Base-by-base conservation (phyloP, 1,140 invertebrate species). In the Potamilus streckersoni region DNA sequence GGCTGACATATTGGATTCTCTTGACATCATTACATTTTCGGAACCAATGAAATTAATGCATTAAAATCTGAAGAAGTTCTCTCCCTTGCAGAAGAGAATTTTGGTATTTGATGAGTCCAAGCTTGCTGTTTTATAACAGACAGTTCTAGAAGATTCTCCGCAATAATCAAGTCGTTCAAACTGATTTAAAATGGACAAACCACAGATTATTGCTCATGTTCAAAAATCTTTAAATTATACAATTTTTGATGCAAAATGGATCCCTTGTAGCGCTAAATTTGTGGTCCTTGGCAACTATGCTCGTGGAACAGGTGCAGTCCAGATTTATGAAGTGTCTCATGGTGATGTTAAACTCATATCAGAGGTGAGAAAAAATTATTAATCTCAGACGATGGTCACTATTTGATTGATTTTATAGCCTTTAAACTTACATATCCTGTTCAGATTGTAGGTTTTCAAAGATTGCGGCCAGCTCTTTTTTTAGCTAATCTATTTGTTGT, bases 171-270 rank as follows among this genome's bases (percentile, higher is more conserved):
- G 20, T 59, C 6, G 59, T 1, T 58, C 19, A 56, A n/a, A 15
- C n/a, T 31, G 16, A 31, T 63, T 11, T 27, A 74, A 3, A 20
- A 92, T 95, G 87, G 93, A 94, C 73, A 97, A 96, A 80, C 96
- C 97, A 0, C 96, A 97, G 90, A 95, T 98, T 80, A 96, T 98
- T 80, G 93, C 94, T 73, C 96, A 98, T 86, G 92, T 94, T 20
- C 94, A 98, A 85, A 95, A 96, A 88, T 91, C 93, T 56, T 85
- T 97, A 2, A 93, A 95, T 86, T 97, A 95, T 90, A 96, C 95
- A 12, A 86, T 97, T 20, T 97, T 96, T 89, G 96, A 98, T 86
- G 92, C 93, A n/a, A 96, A 96, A 91, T 98, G 97, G 97, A 94
- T 99, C 83, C 97, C 97, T 2, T 94, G 94, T 82, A 96, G 95